Base-by-base conservation (phyloP, 2,888 invertebrate species). In the Gerris lacustris region DNA sequence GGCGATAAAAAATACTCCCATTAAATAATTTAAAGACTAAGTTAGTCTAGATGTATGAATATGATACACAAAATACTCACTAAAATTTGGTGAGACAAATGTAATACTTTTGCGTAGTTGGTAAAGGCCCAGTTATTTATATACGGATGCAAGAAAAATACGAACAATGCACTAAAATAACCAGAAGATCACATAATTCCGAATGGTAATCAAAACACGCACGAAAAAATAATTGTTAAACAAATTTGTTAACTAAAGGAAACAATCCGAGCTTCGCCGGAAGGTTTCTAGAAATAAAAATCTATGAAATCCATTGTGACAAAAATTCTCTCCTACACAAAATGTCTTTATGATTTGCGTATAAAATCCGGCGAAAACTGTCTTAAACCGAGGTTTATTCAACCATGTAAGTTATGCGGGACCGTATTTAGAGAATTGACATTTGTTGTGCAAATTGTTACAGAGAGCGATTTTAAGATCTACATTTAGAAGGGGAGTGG, bases 121-220 rank as follows among this genome's bases (percentile, higher is more conserved):
- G 55, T 55, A 55, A 55, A 55, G 15, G 55, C 55, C 55, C 55
- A 55, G 55, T 55, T 55, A 55, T 55, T 55, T 55, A 55, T 11
- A 55, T 11, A 55, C 55, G 55, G 15, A 55, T 55, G 55, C 9
- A 55, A 55, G 15, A 55, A 9, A 9, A 55, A 15, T 15, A 55
- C 11, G 15, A 5, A 55, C 15, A 5, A 11, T 55, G 55, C 55
- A 55, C 55, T 15, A 55, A 55, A 9, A 11, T 15, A 15, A 55
- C 55, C 15, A 55, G 5, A 55, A 11, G 11, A 55, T 15, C 15
- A 11, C 55, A 55, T 11, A 55, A 9, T 11, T 55, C 15, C 15
- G 55, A 55, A 55, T 55, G 55, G 15, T 55, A 55, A 55, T 55
- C 55, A 11, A 11, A 55, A 55, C 11, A 15, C 9, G 9, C 55